Percentiles rank a stretch among this genome's conserved stretches.
phyloP scores from a whole-genome alignment of 2,113 vertebrate species.

The Chlorodrepanis virens region DNA sequence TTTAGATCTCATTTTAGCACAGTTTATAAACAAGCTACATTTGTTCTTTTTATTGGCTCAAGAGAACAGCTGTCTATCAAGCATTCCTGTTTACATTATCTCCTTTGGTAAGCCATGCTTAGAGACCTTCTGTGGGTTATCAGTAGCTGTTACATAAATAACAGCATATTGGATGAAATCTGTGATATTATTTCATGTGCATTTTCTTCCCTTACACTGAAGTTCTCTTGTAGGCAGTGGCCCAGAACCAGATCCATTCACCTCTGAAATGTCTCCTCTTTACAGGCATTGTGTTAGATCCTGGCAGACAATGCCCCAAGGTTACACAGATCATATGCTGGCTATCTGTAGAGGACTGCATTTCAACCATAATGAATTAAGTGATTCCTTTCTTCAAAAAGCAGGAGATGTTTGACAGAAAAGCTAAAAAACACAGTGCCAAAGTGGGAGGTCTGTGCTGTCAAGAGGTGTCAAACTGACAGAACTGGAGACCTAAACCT shows the following conservation, averaged over 20 bases:
- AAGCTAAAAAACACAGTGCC: slow-evolving; percentile 25
- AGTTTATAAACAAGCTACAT: slow-evolving; percentile 51
- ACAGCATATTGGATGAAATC: neutral
- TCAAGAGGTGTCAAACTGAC: slow-evolving; percentile 52
- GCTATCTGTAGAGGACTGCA: neutral
- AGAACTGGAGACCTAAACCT: slow-evolving; percentile 52
- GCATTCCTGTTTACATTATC: neutral
- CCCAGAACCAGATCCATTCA: slow-evolving; percentile 9
- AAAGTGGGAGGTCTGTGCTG: slow-evolving; percentile 51
- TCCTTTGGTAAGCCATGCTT: neutral
- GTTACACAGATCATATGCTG: neutral
- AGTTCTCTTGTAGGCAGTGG: neutral
- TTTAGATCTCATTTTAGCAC: slow-evolving; percentile 47
- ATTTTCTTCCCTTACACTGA: neutral
- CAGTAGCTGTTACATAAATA: slow-evolving; percentile 35
- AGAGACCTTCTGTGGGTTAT: slow-evolving; percentile 25
- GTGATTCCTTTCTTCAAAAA: slow-evolving; percentile 36
- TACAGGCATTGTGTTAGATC: neutral
- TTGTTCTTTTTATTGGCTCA: slow-evolving; percentile 51
- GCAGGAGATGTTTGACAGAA: slow-evolving; percentile 18
- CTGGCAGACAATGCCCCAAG: neutral
- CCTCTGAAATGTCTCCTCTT: neutral
- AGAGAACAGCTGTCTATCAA: slow-evolving; percentile 56
- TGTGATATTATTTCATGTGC: neutral
- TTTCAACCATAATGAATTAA: slow-evolving; percentile 44